Evolutionary conservation across 2,888 invertebrate genomes (phyloP).

Genomic region (Plagodis dolabraria): DNA sequence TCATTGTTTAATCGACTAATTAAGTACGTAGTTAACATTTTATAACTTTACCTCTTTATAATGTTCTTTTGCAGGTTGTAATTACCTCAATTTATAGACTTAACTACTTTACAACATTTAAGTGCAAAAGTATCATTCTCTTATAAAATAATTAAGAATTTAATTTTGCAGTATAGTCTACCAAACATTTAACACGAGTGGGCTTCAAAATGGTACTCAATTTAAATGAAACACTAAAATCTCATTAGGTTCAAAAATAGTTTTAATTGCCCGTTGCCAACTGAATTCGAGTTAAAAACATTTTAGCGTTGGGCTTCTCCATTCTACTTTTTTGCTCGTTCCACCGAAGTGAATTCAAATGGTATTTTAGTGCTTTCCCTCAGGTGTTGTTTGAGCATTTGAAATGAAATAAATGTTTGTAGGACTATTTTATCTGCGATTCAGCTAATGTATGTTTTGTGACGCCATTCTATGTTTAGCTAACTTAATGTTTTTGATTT

Average conservation of each 20-base stretch:
- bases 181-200: no score
- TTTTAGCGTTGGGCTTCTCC: slow-evolving; percentile 1
- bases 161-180: no score
- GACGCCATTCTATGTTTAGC: no score
- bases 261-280: slow-evolving; percentile 9
- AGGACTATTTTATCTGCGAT: background rate
- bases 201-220: slow-evolving; percentile 2
- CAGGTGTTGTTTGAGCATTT: slow-evolving; percentile 5
- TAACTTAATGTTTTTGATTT: no score
- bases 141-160: no score
- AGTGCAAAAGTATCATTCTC: no score
- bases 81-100: no score
- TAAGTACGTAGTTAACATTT: no score
- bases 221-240: slow-evolving; percentile 13
- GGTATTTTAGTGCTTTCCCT: slow-evolving; percentile 8
- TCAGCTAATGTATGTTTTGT: background rate
- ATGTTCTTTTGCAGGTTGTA: no score
- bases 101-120: no score
- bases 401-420: background rate
- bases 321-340: background rate
- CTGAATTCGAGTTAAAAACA: slow-evolving; percentile 7
- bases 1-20: no score
- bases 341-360: background rate
- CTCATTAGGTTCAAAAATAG: slow-evolving; percentile 16
- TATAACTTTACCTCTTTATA: no score